Base-by-base conservation (phyloP, 2,888 invertebrate species). In the Drosophila affinis region DNA sequence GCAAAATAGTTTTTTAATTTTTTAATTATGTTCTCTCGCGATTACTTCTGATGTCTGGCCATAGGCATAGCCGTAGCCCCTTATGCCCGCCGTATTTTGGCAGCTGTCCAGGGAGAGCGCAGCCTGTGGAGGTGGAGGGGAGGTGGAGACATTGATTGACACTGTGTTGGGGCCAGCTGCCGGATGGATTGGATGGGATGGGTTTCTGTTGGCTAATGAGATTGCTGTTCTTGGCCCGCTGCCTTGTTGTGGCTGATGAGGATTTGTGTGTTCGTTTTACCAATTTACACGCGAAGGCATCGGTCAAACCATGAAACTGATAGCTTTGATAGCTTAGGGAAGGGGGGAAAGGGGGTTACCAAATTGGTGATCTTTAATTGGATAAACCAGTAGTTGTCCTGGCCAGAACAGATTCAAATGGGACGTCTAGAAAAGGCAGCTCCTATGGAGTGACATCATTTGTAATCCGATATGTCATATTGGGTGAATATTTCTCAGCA, bases 161-260 rank as follows among this genome's bases (percentile, higher is more conserved):
- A 87, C 61, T 75, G 46, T 77, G 58, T 69, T 81, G 78, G 82
- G 80, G 68, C 49, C 79, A 85, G 79, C 81, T 87, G 81, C 84
- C 75, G 75, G 75, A 75, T 75, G 75, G 52, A 55, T 57, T 48
- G 75, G 52, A 55, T 57, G 48, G 34, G 58, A 27, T 44, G 27
- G 14, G 27, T 44, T 24, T 55, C 18, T 53, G 47, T 56, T 34
- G 56, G 56, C 49, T 71, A 62, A 52, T 73, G 70, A 67, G 65
- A 46, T 27, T 47, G 73, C 44, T 53, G 71, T 58, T 57, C 71
- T 51, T 64, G 63, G 45, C 48, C 14, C 39, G 7, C 2, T 7
- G n/a, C 7, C 39, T 7, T 39, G 7, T 14, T 14, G 47, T 53
- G 29, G 24, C n/a, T 48, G 47, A 32, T 47, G 29, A 59, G 63